A percentile compares a stretch with the other conserved stretches of the same genome.
phyloP scores from a whole-genome alignment of 2,797 vertebrate species.

The Sebastes cheni region DNA sequence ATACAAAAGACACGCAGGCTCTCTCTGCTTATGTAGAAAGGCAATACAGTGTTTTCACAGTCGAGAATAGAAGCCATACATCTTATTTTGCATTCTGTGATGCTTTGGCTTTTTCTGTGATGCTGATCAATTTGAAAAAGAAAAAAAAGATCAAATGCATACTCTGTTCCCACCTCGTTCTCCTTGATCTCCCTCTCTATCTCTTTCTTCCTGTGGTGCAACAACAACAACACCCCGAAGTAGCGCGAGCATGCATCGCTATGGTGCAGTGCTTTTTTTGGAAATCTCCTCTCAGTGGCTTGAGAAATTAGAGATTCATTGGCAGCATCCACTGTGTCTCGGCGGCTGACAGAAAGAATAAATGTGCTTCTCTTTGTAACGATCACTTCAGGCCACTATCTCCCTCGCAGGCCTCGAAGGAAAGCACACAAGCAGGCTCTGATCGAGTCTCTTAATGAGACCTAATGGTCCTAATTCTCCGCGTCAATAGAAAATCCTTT shows the following conservation, averaged over 20 bases:
- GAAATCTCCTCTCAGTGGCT: slow-evolving; percentile 28
- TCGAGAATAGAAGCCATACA: slow-evolving; percentile 41
- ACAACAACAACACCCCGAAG: slow-evolving; percentile 30
- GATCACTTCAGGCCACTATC: slow-evolving; percentile 49
- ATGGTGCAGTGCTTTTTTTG: neutral
- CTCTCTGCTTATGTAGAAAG: slow-evolving; percentile 23
- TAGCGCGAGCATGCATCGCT: slow-evolving; percentile 7
- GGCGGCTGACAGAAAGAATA: slow-evolving; percentile 63
- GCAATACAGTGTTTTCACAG: slow-evolving; percentile 20
- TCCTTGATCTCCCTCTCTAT: slow-evolving; percentile 28
- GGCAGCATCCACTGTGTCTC: slow-evolving; percentile 54
- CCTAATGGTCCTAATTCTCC: slow-evolving; percentile 65
- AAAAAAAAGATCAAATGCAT: slow-evolving; percentile 44
- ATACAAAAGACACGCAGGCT: slow-evolving; percentile 1
- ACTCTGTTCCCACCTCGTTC: slow-evolving; percentile 12
- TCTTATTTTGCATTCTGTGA: slow-evolving; percentile 53
- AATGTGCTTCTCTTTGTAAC: slow-evolving; percentile 61
- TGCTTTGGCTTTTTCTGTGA: slow-evolving; percentile 19
- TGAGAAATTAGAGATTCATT: slow-evolving; percentile 67
- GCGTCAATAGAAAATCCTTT: slow-evolving; percentile 55
- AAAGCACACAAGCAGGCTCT: slow-evolving; percentile 32
- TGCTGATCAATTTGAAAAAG: slow-evolving; percentile 44
- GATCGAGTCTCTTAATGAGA: slow-evolving; percentile 62
- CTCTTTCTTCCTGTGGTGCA: slow-evolving; percentile 21
- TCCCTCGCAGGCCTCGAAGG: neutral